Evolutionary conservation across 2,888 invertebrate species (phyloP).

Genomic region (Leptodirus hochenwartii): DNA sequence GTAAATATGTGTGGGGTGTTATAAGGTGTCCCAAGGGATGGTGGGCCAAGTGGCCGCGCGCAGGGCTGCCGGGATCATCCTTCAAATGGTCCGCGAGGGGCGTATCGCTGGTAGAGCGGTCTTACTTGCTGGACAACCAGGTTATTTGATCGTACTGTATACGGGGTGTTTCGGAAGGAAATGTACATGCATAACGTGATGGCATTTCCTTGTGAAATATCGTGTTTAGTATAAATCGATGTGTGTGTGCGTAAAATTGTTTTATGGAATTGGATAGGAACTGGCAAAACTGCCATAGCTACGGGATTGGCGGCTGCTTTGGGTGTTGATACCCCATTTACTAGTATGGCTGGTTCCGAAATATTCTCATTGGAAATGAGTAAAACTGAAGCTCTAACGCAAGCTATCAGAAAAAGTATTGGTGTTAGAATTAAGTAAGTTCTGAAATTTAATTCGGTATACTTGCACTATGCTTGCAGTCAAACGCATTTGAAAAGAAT

Average conservation of each 20-base stretch:
- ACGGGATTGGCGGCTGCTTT: conserved; percentile 90
- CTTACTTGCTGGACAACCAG: conserved; percentile 90
- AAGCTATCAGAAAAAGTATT: conserved; percentile 92
- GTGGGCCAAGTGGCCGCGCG: conserved; percentile 87
- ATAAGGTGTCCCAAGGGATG: conserved; percentile 82
- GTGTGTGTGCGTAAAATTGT: no score
- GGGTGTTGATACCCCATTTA: conserved; percentile 92
- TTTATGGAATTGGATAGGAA: no score
- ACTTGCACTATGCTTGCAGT: conserved; percentile 1
- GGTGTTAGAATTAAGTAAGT: conserved; percentile 53
- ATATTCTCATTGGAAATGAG: conserved; percentile 98
- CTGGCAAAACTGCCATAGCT: conserved; percentile 96
- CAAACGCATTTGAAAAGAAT: no score
- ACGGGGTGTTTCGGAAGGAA: no score
- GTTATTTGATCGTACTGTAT: conserved; percentile 22
- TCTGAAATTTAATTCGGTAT: conserved; percentile 7
- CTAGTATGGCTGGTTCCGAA: conserved; percentile 96
- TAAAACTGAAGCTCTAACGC: conserved; percentile 95
- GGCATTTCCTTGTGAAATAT: no score
- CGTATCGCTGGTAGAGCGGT: conserved; percentile 94
- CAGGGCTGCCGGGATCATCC: conserved; percentile 83
- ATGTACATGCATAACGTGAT: no score
- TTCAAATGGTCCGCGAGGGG: conserved; percentile 97
- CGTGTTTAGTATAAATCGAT: no score
- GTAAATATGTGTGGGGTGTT: conserved; percentile 6